A percentile compares a stretch with the other conserved stretches of the same genome.
Conservation (phyloP, 37 sponge, comb jelly and placozoan species). For the Cladorhizidae sp. region DNA sequence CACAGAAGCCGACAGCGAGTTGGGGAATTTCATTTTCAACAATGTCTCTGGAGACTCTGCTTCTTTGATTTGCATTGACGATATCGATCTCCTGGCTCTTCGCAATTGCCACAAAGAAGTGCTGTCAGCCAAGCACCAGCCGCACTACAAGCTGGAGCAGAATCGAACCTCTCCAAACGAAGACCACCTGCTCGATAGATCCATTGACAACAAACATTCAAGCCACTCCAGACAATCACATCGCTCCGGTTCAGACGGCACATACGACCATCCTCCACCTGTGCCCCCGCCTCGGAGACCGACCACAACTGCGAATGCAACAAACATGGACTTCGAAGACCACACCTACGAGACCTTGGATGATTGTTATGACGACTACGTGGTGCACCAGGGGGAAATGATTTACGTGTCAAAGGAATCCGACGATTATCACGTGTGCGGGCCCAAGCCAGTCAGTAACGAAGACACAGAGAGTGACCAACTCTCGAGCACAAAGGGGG, state of each 20-base stretch:
- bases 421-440: slow-evolving; percentile 7
- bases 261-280: slow-evolving; percentile 19
- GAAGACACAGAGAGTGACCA: slow-evolving; percentile 17
- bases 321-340: slow-evolving; percentile 16
- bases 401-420: slow-evolving; percentile 29
- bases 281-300: slow-evolving; percentile 16
- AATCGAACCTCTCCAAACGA: not conserved
- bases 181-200: slow-evolving; percentile 19
- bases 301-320: not conserved
- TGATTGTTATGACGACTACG: slow-evolving; percentile 37
- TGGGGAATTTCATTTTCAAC: slow-evolving; percentile 45
- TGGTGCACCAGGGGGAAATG: slow-evolving; percentile 1
- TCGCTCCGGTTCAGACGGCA: slow-evolving; percentile 45
- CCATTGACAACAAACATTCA: slow-evolving; percentile 23
- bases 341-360: slow-evolving; percentile 58
- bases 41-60: slow-evolving; percentile 68
- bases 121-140: not conserved
- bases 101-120: not conserved
- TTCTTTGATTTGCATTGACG: slow-evolving; percentile 60
- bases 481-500: not conserved
- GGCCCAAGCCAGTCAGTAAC: not conserved
- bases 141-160: slow-evolving; percentile 4
- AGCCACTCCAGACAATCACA: slow-evolving; percentile 24
- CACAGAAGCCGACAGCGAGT: slow-evolving; percentile 44
- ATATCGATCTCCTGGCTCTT: slow-evolving; percentile 32